Base-by-base conservation (phyloP, 2,113 vertebrate species). In the Natator depressus region DNA sequence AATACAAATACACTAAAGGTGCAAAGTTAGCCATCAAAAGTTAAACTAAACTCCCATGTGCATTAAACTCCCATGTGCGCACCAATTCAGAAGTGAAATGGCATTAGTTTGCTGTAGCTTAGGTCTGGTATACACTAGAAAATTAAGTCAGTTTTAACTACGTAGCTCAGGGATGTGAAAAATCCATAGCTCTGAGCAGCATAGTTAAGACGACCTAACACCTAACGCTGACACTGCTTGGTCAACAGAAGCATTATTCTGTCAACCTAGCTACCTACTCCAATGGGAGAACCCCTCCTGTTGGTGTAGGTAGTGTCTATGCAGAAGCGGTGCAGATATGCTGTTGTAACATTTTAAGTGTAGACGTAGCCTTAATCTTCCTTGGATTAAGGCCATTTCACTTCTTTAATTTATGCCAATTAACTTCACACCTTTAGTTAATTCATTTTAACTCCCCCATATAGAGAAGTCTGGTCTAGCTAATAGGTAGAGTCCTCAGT, bases 21-120 rank as follows among this genome's bases (percentile, higher is more conserved):
- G 59, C 6, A 6, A 69, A 17, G 35, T 20, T n/a, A 31, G 2
- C 12, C 59, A 35, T 75, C 65, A 80, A 86, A 62, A n/a, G 27
- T 3, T 53, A 88, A n/a, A 0, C 42, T 42, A 42, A 42, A 42
- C 42, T 42, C 42, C 42, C 42, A 42, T 42, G 25, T 8, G 0
- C 1, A 2, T 6, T 83, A 89, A 78, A 78, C 75, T 46, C 42
- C 42, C 25, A 5, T 6, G 46, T 7, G 42, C 51, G 25, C 1
- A 6, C 35, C 51, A 50, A 35, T 29, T 87, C 82, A 35, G 42
- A 81, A 29, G 8, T 35, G 46, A 78, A 59, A 42, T 22, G 7
- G 89, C 92, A 78, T 54, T 31, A 53, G 62, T 25, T 27, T 54
- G 35, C 19, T 69, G 35, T 69, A 69, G 65, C 3, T 69, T 19